These are phyloP conservation scores for Pseudois nayaur DNA, from an alignment of 2,113 vertebrate species.

Conservation along the genomic window DNA sequence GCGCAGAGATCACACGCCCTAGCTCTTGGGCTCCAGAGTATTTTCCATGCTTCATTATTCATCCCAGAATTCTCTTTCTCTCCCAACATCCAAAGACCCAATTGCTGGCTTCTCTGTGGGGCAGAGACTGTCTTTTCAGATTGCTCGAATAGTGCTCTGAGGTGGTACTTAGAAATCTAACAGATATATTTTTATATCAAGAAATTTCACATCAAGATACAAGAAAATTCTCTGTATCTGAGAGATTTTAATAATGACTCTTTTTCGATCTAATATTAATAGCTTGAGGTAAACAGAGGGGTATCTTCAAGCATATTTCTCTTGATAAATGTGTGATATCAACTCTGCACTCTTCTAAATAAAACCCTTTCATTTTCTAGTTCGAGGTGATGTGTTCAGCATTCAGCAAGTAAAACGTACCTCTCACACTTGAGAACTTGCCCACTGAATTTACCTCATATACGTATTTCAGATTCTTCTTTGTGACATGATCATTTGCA, in stretches of 20 bases:
- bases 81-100: not conserved
- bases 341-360: not conserved
- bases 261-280: slow-evolving; percentile 9
- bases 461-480: not conserved
- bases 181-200: not conserved
- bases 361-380: not conserved
- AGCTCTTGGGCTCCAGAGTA: not conserved
- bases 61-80: not conserved
- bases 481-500: not conserved
- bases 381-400: not conserved
- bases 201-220: not conserved
- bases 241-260: slow-evolving; percentile 8
- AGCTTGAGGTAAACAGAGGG: not conserved
- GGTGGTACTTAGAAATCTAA: not conserved
- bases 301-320: not conserved
- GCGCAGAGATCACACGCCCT: not conserved
- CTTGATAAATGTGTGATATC: not conserved
- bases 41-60: not conserved
- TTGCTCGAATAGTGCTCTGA: not conserved
- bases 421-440: not conserved
- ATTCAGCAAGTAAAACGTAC: not conserved
- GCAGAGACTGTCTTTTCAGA: not conserved
- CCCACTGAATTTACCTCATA: not conserved
- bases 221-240: not conserved
- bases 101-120: not conserved